Base-by-base conservation (phyloP, 2,797 vertebrate species). In the Sebastes baramenuke region DNA sequence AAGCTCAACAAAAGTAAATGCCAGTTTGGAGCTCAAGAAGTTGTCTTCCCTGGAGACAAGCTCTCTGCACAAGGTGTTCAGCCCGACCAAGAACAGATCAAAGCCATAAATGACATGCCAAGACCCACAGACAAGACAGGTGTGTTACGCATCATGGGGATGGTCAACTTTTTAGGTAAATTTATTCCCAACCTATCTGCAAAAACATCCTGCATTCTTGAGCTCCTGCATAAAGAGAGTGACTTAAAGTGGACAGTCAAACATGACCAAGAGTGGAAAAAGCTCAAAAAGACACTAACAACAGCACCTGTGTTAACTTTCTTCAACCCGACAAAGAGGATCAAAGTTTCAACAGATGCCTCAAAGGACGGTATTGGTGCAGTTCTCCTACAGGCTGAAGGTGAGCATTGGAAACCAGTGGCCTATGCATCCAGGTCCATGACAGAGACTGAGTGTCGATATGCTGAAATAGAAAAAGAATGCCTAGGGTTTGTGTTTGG, bases 381-480 rank as follows among this genome's bases (percentile, higher is more conserved):
- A 1, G 79, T 84, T 1, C 30, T 76, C 0, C 54, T 84, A 0
- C 62, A 84, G 18, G 49, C 65, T 14, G 65, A 80, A 2, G 65
- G 65, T 10, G 29, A 76, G 3, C n/a, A 66, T 20, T 77, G 77
- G 80, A 80, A 58, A 58, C 55, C 22, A 14, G 71, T 79, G 1
- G 72, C 75, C 10, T 75, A 70, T 66, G 70, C 61, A 1, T 83
- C 74, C 0, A 22, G 66, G 13, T 8, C 74, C 1, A 82, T 85
- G 70, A 85, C 71, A 10, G 25, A 81, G 10, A 1, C 64, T 27
- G 60, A 71, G 25, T 66, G 52, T 3, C 3, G 42, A 20, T 83
- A 75, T 6, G 68, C 76, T 22, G 73, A 81, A 8, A 85, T 81
- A 4, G 59, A 83, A 55, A 89, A 89, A 32, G 77, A 87, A 20